phyloP scores from a whole-genome alignment of 2,797 vertebrate genomes.

The Hafferia zeledoni region DNA sequence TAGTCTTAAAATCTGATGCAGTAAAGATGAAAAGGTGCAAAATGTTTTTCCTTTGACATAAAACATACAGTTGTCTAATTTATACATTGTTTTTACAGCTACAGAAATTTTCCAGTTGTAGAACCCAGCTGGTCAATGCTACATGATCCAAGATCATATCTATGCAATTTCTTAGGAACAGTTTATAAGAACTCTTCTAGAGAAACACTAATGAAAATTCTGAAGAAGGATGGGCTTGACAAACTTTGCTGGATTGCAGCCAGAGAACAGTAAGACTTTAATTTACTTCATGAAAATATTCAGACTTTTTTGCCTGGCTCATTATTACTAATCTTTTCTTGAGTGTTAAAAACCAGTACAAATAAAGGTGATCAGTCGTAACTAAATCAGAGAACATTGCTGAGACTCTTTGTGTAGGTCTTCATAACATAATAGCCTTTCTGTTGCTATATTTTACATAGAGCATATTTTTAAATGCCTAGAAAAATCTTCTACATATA shows the following conservation, averaged over 20 bases:
- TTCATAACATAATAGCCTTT: neutral
- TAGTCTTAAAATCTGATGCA: neutral
- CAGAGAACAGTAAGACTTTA: conserved; percentile 89
- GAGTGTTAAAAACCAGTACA: neutral
- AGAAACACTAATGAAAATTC: conserved; percentile 85
- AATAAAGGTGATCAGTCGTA: neutral
- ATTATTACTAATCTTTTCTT: neutral
- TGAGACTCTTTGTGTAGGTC: neutral
- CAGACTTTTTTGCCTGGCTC: neutral
- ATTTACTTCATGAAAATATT: conserved; percentile 16
- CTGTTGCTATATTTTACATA: neutral
- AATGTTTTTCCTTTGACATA: neutral
- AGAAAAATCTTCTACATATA: neutral
- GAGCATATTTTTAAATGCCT: neutral
- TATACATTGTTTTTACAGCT: conserved; percentile 78
- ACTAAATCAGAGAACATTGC: neutral
- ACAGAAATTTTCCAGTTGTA: conserved; percentile 91
- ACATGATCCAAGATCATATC: conserved; percentile 85
- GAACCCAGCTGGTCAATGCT: conserved; percentile 88
- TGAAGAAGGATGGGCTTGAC: conserved; percentile 84
- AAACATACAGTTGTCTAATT: neutral
- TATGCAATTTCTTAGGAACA: conserved; percentile 97
- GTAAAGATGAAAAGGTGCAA: neutral
- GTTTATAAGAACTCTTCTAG: conserved; percentile 95
- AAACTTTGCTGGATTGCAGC: conserved; percentile 88